Percentiles rank a stretch among this genome's conserved stretches.
phyloP scores from a whole-genome alignment of 2,797 vertebrate genomes.

The Acipenser oxyrinchus region DNA sequence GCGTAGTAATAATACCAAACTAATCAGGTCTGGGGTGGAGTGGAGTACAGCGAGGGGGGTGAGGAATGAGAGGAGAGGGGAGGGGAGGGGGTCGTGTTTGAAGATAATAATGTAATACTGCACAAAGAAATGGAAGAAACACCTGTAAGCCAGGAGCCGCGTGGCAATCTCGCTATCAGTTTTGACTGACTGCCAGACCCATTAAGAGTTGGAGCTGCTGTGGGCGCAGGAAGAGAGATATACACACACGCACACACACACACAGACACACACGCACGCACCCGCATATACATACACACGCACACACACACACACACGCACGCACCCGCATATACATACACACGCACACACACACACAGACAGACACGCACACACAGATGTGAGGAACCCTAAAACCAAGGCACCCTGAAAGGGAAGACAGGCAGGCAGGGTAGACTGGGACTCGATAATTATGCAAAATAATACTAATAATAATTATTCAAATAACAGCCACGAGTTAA shows the following conservation, averaged over 20 bases:
- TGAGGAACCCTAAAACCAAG: conserved; percentile 12
- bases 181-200: conserved; percentile 50
- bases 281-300: no score
- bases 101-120: conserved; percentile 26
- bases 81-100: conserved; percentile 28
- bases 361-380: background rate
- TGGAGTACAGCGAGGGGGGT: conserved; percentile 8
- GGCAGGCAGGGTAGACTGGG: conserved; percentile 17
- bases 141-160: conserved; percentile 49
- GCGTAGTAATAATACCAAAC: conserved; percentile 20
- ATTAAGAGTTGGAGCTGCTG: conserved; percentile 45
- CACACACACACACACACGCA: no score
- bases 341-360: no score
- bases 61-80: conserved; percentile 14
- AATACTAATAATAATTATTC: conserved; percentile 35
- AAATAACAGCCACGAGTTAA: conserved; percentile 64
- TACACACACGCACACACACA: conserved; percentile 38
- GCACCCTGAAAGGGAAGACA: conserved; percentile 19
- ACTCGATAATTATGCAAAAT: conserved; percentile 35
- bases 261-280: conserved; percentile 25
- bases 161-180: conserved; percentile 41
- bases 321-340: no score
- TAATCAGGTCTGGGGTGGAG: conserved; percentile 41
- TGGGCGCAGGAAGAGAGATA: conserved; percentile 39
- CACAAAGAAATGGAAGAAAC: conserved; percentile 39